phyloP scores from a whole-genome alignment of 2,113 vertebrate species.

The Perca flavescens region DNA sequence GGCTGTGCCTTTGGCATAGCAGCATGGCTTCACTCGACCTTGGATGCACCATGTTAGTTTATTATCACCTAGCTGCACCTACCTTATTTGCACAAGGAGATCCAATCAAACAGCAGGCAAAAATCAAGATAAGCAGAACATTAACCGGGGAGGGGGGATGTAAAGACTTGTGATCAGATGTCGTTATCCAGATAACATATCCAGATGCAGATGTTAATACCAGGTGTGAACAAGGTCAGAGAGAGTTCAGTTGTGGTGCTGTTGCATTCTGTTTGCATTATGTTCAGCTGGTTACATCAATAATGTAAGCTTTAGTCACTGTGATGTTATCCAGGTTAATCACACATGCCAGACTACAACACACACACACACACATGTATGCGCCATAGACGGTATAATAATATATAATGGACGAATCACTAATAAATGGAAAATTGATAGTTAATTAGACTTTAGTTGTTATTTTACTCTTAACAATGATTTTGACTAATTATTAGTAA shows the following conservation, averaged over 20 bases:
- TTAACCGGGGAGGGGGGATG: background rate
- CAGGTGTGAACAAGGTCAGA: slow-evolving; percentile 26
- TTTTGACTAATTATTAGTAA: too few species aligned
- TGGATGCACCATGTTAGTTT: background rate
- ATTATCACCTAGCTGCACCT: background rate
- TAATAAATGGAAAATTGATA: too few species aligned
- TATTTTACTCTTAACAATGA: too few species aligned
- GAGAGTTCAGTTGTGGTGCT: slow-evolving; percentile 8
- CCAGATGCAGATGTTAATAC: slow-evolving; percentile 18
- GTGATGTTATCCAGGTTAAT: slow-evolving; percentile 36
- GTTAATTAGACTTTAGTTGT: too few species aligned
- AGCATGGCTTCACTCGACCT: background rate
- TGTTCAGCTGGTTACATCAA: slow-evolving; percentile 26
- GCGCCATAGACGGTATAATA: too few species aligned
- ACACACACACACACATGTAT: background rate
- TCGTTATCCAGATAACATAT: slow-evolving; percentile 22
- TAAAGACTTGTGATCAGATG: slow-evolving; percentile 16
- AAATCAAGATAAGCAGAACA: slow-evolving; percentile 9
- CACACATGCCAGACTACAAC: background rate
- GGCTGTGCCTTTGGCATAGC: background rate
- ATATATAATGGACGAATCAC: too few species aligned
- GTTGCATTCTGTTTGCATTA: slow-evolving; percentile 42
- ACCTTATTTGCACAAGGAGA: slow-evolving; percentile 1
- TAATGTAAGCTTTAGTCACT: slow-evolving; percentile 24
- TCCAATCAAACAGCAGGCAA: background rate